phyloP scores from a whole-genome alignment of 2,888 invertebrate species.

The Meteorus cinctellus region DNA sequence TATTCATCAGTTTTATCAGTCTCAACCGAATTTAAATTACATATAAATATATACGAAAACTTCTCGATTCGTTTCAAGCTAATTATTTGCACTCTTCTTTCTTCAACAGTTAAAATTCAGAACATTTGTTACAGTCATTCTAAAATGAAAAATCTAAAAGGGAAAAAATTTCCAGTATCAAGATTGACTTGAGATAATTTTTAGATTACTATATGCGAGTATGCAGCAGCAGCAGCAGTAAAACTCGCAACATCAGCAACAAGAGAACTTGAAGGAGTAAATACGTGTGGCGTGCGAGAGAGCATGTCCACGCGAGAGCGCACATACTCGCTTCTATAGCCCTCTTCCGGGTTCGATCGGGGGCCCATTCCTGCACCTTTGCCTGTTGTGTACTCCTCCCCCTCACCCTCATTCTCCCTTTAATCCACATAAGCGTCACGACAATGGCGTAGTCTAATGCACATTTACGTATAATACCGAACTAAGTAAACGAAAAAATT shows the following conservation, averaged over 20 bases:
- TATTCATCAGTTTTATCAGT: too few relatives aligned
- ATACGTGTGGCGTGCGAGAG: constrained; percentile 40
- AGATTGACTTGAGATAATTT: constrained; percentile 8
- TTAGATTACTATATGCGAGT: not conserved
- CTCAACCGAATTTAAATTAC: too few relatives aligned
- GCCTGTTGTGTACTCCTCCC: constrained; percentile 3
- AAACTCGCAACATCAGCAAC: not conserved
- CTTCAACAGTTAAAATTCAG: too few relatives aligned
- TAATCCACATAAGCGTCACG: constrained; percentile 8
- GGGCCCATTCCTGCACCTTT: constrained; percentile 27
- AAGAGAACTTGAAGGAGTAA: constrained; percentile 18
- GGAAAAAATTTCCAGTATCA: not conserved
- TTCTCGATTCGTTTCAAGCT: too few relatives aligned
- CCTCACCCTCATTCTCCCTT: constrained; percentile 13
- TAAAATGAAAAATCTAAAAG: constrained; percentile 31
- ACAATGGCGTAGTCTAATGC: constrained; percentile 25
- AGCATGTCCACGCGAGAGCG: constrained; percentile 36
- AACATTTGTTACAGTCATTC: too few relatives aligned
- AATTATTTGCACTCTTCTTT: too few relatives aligned
- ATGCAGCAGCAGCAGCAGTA: not conserved
- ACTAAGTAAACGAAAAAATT: constrained; percentile 11
- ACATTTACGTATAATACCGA: constrained; percentile 30
- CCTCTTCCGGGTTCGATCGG: constrained; percentile 45
- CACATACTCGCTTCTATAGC: constrained; percentile 33
- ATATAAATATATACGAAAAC: too few relatives aligned